These are phyloP conservation scores for Vanacampus margaritifer DNA, from an alignment of 2,113 vertebrate species.

Conservation along the genomic window DNA sequence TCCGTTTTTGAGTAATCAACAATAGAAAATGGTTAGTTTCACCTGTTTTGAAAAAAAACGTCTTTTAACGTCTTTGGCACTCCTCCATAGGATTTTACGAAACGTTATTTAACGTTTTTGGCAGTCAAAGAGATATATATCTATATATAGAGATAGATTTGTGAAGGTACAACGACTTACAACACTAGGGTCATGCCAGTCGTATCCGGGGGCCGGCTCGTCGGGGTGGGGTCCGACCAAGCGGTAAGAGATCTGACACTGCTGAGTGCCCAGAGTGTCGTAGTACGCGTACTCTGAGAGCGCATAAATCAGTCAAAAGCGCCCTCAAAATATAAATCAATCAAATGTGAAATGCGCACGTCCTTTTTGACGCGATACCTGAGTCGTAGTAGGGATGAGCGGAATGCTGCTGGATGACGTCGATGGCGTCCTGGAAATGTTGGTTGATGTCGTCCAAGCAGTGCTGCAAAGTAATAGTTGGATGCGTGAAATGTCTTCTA, in stretches of 20 bases:
- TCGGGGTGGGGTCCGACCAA: slow-evolving; percentile 64
- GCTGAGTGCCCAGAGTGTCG: slow-evolving; percentile 71
- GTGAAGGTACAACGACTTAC: slow-evolving; percentile 66
- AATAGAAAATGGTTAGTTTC: no score
- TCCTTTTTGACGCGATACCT: slow-evolving; percentile 38
- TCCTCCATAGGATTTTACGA: no score
- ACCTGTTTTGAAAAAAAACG: no score
- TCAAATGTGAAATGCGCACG: neutral
- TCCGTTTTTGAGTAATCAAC: no score
- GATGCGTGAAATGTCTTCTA: neutral
- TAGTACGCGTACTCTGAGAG: slow-evolving; percentile 76
- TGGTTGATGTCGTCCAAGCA: slow-evolving; percentile 83
- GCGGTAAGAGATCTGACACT: slow-evolving; percentile 72
- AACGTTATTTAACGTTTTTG: no score
- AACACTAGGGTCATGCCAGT: slow-evolving; percentile 72
- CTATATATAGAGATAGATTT: neutral
- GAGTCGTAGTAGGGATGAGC: slow-evolving; percentile 66
- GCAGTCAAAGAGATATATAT: no score
- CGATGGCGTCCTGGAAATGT: slow-evolving; percentile 88
- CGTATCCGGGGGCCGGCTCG: slow-evolving; percentile 52
- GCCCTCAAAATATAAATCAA: neutral
- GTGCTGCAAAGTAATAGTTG: slow-evolving; percentile 51
- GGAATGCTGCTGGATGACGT: slow-evolving; percentile 90
- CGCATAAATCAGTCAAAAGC: neutral
- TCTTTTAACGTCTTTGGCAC: no score